Evolutionary conservation across 35 echinoderm and acorn worm species (phyloP).

Genomic region (Apostichopus parvimensis): DNA sequence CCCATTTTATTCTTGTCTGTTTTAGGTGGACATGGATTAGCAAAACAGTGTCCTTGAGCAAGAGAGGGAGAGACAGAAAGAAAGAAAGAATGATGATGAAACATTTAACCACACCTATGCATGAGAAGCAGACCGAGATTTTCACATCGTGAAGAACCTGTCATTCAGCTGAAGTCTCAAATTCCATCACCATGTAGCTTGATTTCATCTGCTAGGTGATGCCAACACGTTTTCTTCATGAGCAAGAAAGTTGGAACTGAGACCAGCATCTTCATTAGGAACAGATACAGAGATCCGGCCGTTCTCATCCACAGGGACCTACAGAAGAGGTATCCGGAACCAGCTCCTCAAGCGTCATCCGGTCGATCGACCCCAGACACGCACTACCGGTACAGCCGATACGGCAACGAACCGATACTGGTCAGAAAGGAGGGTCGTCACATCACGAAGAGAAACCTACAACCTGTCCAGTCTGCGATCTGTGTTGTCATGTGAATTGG

Average conservation of each 20-base stretch:
- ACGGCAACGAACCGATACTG: conserved; percentile 45
- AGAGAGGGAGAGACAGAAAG: too few relatives aligned
- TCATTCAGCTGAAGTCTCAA: too few relatives aligned
- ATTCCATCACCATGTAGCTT: not conserved
- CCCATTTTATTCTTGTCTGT: too few relatives aligned
- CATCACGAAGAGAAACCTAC: conserved; percentile 5
- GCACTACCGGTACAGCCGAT: conserved; percentile 30
- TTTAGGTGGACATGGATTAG: too few relatives aligned
- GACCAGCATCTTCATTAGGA: conserved; percentile 25
- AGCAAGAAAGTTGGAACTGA: conserved; percentile 50
- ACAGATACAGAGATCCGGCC: conserved; percentile 39
- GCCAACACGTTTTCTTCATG: not conserved
- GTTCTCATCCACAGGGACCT: conserved; percentile 39
- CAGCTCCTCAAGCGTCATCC: not conserved
- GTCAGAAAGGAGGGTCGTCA: conserved; percentile 15
- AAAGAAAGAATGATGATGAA: too few relatives aligned
- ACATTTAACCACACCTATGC: too few relatives aligned
- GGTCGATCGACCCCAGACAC: not conserved
- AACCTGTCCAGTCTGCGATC: conserved; percentile 35
- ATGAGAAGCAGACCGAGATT: too few relatives aligned
- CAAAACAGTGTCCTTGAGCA: too few relatives aligned
- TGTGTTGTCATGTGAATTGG: conserved; percentile 41
- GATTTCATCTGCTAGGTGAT: not conserved
- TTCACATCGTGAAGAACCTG: too few relatives aligned
- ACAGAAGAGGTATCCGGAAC: conserved; percentile 15